phyloP scores from a whole-genome alignment of 2,113 vertebrate species.

The Clinocottus analis region DNA sequence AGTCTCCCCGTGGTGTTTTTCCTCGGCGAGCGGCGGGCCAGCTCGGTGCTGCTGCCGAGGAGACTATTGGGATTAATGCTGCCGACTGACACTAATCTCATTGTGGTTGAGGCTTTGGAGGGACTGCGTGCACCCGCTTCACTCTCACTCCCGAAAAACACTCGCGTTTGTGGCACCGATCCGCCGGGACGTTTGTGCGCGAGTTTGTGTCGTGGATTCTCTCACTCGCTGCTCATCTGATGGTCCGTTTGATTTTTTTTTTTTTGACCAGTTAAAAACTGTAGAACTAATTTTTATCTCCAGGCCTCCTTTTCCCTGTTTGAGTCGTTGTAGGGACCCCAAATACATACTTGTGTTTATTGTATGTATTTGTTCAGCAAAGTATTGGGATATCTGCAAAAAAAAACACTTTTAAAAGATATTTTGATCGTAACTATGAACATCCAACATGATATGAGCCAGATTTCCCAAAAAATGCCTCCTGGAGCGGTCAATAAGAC shows the following conservation, averaged over 20 bases:
- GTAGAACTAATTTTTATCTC: too few relatives aligned
- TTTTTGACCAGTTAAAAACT: too few relatives aligned
- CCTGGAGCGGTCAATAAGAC: too few relatives aligned
- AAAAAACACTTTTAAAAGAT: too few relatives aligned
- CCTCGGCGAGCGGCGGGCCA: conserved; percentile 65
- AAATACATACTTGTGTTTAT: too few relatives aligned
- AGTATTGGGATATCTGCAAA: too few relatives aligned
- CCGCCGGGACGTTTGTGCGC: conserved; percentile 41
- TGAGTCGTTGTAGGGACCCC: too few relatives aligned
- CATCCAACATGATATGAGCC: too few relatives aligned
- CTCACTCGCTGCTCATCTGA: conserved; percentile 46
- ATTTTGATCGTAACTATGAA: too few relatives aligned
- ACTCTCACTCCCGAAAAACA: conserved; percentile 72
- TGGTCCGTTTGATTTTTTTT: conserved; percentile 37
- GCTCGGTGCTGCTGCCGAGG: conserved; percentile 62
- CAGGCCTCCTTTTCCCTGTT: too few relatives aligned
- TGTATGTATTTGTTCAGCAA: too few relatives aligned
- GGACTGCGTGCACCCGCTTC: conserved; percentile 72
- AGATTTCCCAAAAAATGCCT: too few relatives aligned
- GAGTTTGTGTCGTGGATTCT: conserved; percentile 47
- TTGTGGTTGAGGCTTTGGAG: conserved; percentile 80
- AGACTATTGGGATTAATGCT: conserved; percentile 80
- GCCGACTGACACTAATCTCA: conserved; percentile 83
- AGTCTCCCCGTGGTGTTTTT: conserved; percentile 62
- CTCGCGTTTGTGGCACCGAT: conserved; percentile 62